phyloP scores from a whole-genome alignment of 2,113 vertebrate genomes.

The Salminus brasiliensis region DNA sequence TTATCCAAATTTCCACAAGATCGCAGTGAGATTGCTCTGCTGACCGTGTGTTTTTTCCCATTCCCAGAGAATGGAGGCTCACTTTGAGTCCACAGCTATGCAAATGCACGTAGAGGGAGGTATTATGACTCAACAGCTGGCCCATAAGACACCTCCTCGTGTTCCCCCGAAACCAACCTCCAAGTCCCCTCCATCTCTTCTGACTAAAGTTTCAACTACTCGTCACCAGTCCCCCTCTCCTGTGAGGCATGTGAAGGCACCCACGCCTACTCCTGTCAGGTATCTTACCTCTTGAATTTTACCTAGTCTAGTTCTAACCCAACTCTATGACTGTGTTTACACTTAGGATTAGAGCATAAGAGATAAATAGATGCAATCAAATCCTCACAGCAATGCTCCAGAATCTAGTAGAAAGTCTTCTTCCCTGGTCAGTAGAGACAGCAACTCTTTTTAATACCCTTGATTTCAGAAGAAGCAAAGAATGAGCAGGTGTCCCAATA shows the following conservation, averaged over 20 bases:
- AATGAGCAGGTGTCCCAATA: too few relatives aligned
- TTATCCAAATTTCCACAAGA: not conserved
- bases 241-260: slow-evolving; percentile 92
- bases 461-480: too few relatives aligned
- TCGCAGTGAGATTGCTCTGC: not conserved
- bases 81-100: slow-evolving; percentile 86
- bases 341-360: too few relatives aligned
- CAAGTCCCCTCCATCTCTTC: slow-evolving; percentile 84
- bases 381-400: too few relatives aligned
- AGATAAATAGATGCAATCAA: too few relatives aligned
- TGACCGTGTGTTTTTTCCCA: slow-evolving; percentile 1
- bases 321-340: not conserved
- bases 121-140: slow-evolving; percentile 81
- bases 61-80: slow-evolving; percentile 85
- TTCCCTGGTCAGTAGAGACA: too few relatives aligned
- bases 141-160: slow-evolving; percentile 92
- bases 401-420: too few relatives aligned
- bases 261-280: slow-evolving; percentile 91
- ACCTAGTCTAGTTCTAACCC: not conserved
- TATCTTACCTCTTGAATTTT: slow-evolving; percentile 60
- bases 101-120: slow-evolving; percentile 86
- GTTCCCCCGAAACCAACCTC: slow-evolving; percentile 91
- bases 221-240: slow-evolving; percentile 96
- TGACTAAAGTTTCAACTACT: slow-evolving; percentile 81
- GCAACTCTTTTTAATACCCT: too few relatives aligned